Conservation (phyloP, 2,797 vertebrate genomes). For the Tenualosa thibaudeaui region DNA sequence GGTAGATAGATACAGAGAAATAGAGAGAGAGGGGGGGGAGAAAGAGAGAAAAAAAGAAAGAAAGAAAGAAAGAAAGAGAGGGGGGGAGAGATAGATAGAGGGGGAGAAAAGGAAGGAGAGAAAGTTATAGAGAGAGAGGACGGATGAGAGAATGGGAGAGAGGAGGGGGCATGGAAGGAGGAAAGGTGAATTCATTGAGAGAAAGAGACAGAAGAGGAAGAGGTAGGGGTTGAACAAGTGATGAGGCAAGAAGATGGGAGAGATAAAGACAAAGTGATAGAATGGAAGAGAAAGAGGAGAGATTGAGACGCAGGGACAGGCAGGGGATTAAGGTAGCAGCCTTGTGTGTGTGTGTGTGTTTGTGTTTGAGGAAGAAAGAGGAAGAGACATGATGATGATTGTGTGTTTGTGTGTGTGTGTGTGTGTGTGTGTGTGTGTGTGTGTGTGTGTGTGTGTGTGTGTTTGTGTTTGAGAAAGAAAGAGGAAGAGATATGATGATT, state of each 20-base stretch:
- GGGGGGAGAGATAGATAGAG: too few species aligned
- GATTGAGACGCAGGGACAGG: too few species aligned
- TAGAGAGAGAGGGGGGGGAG: not conserved
- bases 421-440: not conserved
- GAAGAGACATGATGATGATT: not conserved
- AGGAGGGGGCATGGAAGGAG: not conserved
- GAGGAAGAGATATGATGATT: not conserved
- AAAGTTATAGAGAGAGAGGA: too few species aligned
- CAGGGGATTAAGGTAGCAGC: not conserved
- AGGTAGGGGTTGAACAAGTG: not conserved
- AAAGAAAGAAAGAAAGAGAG: not conserved
- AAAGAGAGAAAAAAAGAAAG: not conserved
- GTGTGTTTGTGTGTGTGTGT: not conserved
- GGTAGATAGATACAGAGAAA: not conserved
- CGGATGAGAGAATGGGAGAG: too few species aligned
- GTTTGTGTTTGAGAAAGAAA: not conserved
- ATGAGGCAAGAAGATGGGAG: not conserved
- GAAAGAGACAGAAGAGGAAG: too few species aligned
- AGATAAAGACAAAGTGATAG: not conserved
- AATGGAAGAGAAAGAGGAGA: not conserved
- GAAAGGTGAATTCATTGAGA: not conserved
- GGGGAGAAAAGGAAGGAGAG: too few species aligned
- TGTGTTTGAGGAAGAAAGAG: not conserved
- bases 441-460: not conserved
- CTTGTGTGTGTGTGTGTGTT: not conserved